A percentile compares a stretch with the other conserved stretches of the same genome.
Conservation (phyloP, 2,113 vertebrate genomes). For the Mus musculus region GRCm39 chr1:74851001-74851500, state of each 20-base stretch:
- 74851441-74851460: background rate
- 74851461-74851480: background rate
- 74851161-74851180: background rate
- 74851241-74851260: slow-evolving; percentile 30
- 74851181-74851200: background rate
- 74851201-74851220: background rate
- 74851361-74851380: background rate
- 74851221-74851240: background rate
- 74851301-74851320: slow-evolving; percentile 36
- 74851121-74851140: background rate
- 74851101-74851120: slow-evolving; percentile 12
- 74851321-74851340: background rate
- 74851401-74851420: background rate
- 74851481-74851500: slow-evolving; percentile 27
- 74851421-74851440: background rate
- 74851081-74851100: background rate
- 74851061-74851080: background rate
- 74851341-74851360: background rate
- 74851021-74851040: background rate
- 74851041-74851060: slow-evolving; percentile 20
- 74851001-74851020: background rate
- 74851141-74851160: background rate
- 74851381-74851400: background rate
- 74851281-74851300: slow-evolving; percentile 14
- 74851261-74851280: background rate